Evolutionary conservation across 2,797 vertebrate species (phyloP).

Genomic region (Euphonia xanthogaster): DNA sequence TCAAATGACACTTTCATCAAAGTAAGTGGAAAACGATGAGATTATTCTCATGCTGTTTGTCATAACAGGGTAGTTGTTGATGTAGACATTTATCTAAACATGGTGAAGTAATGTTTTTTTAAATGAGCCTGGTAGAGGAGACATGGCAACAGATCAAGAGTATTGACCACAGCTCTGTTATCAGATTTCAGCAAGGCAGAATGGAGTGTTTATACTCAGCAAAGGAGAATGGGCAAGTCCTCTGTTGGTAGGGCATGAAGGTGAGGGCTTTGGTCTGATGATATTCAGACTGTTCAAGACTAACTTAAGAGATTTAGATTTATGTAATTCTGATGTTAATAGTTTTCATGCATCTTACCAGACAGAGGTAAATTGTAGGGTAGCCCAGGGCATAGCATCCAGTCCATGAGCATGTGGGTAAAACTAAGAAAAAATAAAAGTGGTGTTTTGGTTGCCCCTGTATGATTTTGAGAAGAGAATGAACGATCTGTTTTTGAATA

Average conservation of each 20-base stretch:
- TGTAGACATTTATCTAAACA: neutral
- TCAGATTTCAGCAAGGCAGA: neutral
- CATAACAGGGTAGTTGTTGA: neutral
- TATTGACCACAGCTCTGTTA: neutral
- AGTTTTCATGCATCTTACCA: neutral
- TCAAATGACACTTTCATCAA: conserved; percentile 87
- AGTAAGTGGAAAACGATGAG: conserved; percentile 75
- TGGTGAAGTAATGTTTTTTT: neutral
- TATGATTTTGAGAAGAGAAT: neutral
- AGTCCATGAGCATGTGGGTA: neutral
- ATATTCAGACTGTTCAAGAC: neutral
- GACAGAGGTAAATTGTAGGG: neutral
- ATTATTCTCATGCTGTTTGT: conserved; percentile 60
- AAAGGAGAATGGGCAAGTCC: neutral
- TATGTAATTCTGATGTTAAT: neutral
- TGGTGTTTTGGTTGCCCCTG: neutral
- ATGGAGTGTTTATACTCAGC: neutral
- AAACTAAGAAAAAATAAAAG: neutral
- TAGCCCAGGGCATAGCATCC: neutral
- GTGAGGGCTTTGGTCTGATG: neutral
- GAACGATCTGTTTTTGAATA: neutral
- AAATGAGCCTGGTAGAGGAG: neutral
- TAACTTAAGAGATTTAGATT: neutral
- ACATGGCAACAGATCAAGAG: neutral
- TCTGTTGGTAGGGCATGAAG: neutral